Conservation (phyloP, 2,797 vertebrate genomes). For the Sylvia borin region DNA sequence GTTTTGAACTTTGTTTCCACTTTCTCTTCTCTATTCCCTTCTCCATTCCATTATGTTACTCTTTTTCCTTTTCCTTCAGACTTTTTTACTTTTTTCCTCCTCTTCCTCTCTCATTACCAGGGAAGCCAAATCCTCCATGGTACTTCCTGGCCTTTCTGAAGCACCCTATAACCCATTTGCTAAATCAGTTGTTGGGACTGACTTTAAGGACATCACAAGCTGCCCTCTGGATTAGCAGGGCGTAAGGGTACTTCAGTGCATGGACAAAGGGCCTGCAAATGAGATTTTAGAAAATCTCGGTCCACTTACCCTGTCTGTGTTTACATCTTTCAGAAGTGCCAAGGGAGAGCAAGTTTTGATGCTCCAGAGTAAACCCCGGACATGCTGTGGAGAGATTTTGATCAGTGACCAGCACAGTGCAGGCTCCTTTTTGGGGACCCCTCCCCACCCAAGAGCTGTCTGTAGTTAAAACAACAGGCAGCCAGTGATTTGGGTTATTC, state of each 20-base stretch:
- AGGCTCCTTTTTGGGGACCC: background rate
- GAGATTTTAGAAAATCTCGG: background rate
- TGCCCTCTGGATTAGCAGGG: background rate
- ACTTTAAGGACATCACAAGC: background rate
- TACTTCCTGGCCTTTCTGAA: background rate
- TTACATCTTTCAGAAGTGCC: background rate
- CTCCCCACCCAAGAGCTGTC: background rate
- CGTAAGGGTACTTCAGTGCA: background rate
- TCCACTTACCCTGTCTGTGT: background rate
- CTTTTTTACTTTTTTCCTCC: background rate
- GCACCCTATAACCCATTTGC: background rate
- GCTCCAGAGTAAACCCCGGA: background rate
- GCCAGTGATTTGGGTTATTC: background rate
- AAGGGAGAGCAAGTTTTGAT: rapidly evolving
- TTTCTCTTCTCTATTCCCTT: background rate
- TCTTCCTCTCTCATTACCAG: background rate
- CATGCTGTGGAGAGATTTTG: rapidly evolving
- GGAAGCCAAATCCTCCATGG: background rate
- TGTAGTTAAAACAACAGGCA: background rate
- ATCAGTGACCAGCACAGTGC: background rate
- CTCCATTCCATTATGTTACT: background rate
- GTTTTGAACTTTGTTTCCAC: background rate
- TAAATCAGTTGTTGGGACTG: background rate
- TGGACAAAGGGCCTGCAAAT: background rate
- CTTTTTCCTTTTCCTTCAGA: background rate